Evolutionary conservation across 2,888 invertebrate genomes (phyloP).

Genomic region (Hirudinaria manillensis): DNA sequence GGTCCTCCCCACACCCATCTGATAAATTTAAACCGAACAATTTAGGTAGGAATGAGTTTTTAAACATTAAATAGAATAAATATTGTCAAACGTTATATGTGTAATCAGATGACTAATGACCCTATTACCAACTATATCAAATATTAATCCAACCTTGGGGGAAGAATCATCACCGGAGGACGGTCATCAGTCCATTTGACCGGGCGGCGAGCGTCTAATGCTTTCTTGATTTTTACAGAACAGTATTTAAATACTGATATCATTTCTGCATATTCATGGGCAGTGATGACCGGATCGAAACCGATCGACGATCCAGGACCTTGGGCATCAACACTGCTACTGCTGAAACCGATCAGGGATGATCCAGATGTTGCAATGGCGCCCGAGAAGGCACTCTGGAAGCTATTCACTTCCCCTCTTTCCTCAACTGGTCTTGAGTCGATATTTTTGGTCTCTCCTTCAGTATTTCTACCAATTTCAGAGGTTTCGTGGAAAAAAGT

Average conservation of each 20-base stretch:
- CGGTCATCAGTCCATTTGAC: conserved; percentile 16
- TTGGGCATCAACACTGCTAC: background rate
- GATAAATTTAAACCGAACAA: background rate
- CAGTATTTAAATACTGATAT: conserved; percentile 13
- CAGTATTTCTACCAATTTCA: no score
- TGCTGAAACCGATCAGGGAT: background rate
- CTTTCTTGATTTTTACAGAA: background rate
- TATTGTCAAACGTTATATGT: background rate
- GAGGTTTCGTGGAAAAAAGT: no score
- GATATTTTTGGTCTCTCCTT: no score
- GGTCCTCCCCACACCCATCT: conserved; percentile 27
- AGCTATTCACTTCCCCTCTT: no score
- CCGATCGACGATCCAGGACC: background rate
- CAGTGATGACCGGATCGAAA: conserved; percentile 15
- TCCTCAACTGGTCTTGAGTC: no score
- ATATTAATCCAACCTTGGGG: conserved; percentile 16
- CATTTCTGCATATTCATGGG: conserved; percentile 28
- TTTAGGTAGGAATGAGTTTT: background rate
- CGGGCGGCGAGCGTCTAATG: conserved; percentile 4
- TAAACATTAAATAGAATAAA: background rate
- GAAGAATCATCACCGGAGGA: conserved; percentile 24
- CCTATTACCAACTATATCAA: background rate
- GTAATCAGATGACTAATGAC: background rate
- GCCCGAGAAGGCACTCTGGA: no score
- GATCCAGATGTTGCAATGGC: background rate